These are phyloP conservation scores for Acanthis flammea DNA, from an alignment of 2,797 vertebrate species.

Conservation along the genomic window DNA sequence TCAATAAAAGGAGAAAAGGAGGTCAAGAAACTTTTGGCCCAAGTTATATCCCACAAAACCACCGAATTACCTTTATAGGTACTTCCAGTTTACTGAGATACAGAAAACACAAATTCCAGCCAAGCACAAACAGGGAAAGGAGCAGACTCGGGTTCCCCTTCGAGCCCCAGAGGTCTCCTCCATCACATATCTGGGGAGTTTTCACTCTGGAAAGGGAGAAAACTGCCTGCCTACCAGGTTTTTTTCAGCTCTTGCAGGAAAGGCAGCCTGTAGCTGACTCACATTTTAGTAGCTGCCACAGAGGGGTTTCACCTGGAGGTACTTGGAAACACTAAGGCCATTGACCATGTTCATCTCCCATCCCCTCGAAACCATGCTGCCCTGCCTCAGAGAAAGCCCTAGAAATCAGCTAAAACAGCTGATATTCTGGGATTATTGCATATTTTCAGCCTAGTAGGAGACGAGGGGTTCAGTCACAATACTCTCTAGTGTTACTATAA, in stretches of 20 bases:
- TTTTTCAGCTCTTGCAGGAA: neutral
- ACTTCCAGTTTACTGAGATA: neutral
- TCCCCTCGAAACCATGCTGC: accelerated
- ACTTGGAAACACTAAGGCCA: neutral
- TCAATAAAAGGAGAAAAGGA: neutral
- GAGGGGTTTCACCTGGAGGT: neutral
- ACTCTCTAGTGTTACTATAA: neutral
- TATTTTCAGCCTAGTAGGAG: neutral
- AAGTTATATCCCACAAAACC: neutral
- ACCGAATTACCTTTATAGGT: neutral
- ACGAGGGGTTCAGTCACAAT: neutral
- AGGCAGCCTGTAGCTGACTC: neutral
- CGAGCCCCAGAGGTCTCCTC: neutral
- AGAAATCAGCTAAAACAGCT: neutral
- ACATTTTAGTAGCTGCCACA: neutral
- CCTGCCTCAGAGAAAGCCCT: neutral
- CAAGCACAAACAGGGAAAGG: neutral
- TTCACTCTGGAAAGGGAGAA: neutral
- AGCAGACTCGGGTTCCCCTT: neutral
- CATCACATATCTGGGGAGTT: neutral
- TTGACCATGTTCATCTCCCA: neutral
- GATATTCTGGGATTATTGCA: neutral
- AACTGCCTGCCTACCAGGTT: neutral
- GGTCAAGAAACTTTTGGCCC: neutral
- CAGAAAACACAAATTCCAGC: neutral